Evolutionary conservation across 2,113 vertebrate genomes (phyloP).

Genomic region (Nyctereutes procyonoides): DNA sequence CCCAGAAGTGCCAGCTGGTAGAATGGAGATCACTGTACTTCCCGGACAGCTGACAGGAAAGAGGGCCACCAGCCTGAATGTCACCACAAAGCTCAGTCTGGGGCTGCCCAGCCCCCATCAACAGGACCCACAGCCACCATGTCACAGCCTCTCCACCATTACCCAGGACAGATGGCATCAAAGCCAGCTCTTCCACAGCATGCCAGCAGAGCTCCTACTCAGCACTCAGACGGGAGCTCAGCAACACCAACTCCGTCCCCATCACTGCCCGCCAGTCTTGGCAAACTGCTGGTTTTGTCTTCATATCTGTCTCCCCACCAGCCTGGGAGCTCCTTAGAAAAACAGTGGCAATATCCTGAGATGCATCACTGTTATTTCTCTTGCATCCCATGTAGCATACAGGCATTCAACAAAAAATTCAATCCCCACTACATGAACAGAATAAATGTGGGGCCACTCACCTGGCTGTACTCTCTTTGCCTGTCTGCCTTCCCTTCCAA

Average conservation of each 20-base stretch:
- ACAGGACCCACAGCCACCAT: background rate
- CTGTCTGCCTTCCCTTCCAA: background rate
- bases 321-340: background rate
- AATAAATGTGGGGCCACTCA: background rate
- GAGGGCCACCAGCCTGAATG: background rate
- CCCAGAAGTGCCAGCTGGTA: accelerated
- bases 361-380: accelerated
- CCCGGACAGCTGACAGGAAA: background rate
- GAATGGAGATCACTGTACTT: accelerated
- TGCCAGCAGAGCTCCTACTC: background rate
- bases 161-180: accelerated
- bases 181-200: background rate
- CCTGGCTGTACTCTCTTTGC: accelerated
- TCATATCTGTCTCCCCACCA: too few species aligned
- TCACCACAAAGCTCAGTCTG: background rate
- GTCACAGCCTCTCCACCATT: background rate
- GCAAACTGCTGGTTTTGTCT: background rate
- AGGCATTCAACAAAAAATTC: background rate
- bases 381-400: accelerated
- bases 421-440: background rate
- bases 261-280: accelerated
- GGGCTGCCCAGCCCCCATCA: background rate
- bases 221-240: accelerated
- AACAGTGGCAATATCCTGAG: accelerated
- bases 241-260: accelerated